Base-by-base conservation (phyloP, 1,140 invertebrate species). In the Sarcophaga bullata region DNA sequence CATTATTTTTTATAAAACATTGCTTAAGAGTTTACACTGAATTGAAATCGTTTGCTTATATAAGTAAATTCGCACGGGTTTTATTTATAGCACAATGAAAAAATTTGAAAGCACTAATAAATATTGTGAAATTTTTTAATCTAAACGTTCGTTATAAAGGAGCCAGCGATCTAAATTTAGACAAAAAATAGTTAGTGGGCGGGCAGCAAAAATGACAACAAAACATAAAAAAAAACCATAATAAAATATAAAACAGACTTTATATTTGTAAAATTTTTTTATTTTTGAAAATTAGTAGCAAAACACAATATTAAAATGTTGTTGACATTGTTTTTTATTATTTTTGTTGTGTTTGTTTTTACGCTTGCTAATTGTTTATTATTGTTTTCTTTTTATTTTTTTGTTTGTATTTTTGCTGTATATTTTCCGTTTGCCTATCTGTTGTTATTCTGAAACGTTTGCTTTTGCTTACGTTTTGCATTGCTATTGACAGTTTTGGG, bases 251-350 rank as follows among this genome's bases (percentile, higher is more conserved):
- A 25, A 17, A 15, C 15, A 62, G 58, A 6, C 62, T 72, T n/a
- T 54, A 83, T 80, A 49, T 46, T 25, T 50, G n/a, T 73, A 80
- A 80, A 25, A 37, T 37, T 37, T 37, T 37, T 37, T 37, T 37
- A 37, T 2, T 37, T 37, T 37, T 4, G 25, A 37, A 37, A 37
- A 58, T 58, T 58, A 13, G 15, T n/a, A 49, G 49, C 13, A 76
- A 81, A 81, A 83, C 81, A 76, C 72, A 81, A 81, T n/a, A 37
- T 82, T 50, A 68, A 72, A 75, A 54, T 73, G 48, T 48, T 75
- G 47, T 52, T 73, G 48, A 73, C 68, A 50, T 46, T 82, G 48
- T 82, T 75, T 52, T 82, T 73, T 8, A 0, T 47, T 73, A 10
- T 76, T 76, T n/a, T 8, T 49, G 6, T 76, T 73, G 73, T 73